A percentile compares a stretch with the other conserved stretches of the same genome.
These are phyloP conservation scores for Drosophila cognata DNA, from an alignment of 2,888 invertebrate species.

Conservation along the genomic window DNA sequence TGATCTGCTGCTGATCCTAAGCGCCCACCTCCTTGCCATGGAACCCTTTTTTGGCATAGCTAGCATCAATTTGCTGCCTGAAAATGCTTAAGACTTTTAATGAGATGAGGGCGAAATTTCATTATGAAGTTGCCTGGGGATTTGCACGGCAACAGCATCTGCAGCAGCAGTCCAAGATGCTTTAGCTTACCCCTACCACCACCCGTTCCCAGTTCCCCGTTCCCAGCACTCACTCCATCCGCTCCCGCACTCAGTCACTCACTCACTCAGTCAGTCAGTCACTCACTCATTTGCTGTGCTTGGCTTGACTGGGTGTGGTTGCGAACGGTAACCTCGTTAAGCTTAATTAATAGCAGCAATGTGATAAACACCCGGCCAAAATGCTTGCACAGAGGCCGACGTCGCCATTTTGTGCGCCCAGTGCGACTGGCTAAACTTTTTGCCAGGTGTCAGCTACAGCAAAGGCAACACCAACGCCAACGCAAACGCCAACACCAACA, in stretches of 20 bases:
- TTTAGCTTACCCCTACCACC: conserved; percentile 12
- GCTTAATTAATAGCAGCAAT: conserved; percentile 85
- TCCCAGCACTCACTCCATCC: conserved; percentile 1
- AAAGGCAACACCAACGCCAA: conserved; percentile 10
- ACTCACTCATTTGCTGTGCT: background rate
- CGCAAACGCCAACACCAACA: background rate
- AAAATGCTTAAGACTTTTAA: conserved; percentile 79
- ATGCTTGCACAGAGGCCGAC: conserved; percentile 62
- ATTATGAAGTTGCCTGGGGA: conserved; percentile 80
- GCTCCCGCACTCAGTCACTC: background rate
- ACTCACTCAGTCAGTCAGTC: conserved; percentile 1
- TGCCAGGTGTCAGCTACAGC: conserved; percentile 74
- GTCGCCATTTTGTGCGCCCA: conserved; percentile 69
- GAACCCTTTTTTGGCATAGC: conserved; percentile 46
- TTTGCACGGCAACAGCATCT: conserved; percentile 47
- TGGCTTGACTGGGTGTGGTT: conserved; percentile 72
- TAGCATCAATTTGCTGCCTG: conserved; percentile 67
- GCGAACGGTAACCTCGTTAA: conserved; percentile 85
- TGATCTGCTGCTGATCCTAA: conserved; percentile 59
- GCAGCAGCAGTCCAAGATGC: conserved; percentile 54
- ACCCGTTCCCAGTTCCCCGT: conserved; percentile 1
- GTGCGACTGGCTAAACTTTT: conserved; percentile 49
- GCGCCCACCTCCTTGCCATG: conserved; percentile 2
- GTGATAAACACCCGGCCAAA: conserved; percentile 83
- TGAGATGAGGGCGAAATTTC: conserved; percentile 84